These are phyloP conservation scores for Crotophaga sulcirostris DNA, from an alignment of 2,113 vertebrate species.

Conservation along the genomic window DNA sequence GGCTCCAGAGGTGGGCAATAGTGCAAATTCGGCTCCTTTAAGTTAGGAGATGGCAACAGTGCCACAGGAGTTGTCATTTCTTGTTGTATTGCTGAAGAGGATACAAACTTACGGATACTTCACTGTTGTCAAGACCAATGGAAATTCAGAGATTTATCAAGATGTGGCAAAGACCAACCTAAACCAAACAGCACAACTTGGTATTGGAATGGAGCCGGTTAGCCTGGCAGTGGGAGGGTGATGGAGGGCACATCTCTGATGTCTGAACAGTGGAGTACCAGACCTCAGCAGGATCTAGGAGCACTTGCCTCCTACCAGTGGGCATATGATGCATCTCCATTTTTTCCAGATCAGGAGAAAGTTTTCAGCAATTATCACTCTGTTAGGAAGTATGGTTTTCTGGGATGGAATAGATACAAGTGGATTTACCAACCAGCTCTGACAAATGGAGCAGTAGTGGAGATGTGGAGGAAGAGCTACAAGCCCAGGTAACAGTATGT, in stretches of 20 bases:
- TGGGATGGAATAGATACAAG: background rate
- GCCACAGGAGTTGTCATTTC: background rate
- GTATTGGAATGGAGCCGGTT: background rate
- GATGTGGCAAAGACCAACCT: background rate
- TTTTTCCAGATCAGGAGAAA: background rate
- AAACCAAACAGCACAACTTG: background rate
- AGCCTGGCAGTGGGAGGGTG: accelerated
- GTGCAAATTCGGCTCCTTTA: background rate
- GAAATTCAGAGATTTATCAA: background rate
- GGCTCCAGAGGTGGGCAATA: background rate
- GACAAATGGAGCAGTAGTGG: background rate
- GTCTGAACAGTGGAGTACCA: background rate
- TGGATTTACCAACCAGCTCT: background rate
- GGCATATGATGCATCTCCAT: background rate
- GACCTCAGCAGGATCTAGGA: background rate
- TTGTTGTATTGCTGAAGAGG: background rate
- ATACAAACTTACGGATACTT: background rate
- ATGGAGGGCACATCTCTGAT: background rate
- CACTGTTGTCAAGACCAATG: background rate
- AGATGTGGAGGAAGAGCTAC: background rate
- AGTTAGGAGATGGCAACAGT: background rate
- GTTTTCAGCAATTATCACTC: background rate
- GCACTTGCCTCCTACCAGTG: background rate
- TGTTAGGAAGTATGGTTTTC: background rate
- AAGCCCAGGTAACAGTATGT: background rate